Conservation (phyloP, 2,888 invertebrate genomes). For the Hypselothyrea guttata region DNA sequence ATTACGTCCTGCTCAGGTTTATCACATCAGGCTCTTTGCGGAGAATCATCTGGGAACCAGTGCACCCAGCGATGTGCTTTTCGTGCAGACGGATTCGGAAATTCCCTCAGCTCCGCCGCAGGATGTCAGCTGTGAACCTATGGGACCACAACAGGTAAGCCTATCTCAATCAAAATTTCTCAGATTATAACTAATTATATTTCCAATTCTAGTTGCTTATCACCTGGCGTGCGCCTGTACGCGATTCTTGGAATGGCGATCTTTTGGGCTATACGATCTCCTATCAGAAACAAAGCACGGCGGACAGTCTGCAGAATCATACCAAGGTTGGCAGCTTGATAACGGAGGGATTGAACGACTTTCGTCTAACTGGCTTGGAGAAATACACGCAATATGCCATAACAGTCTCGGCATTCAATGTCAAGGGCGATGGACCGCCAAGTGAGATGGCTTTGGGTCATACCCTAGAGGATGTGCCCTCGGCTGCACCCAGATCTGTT, state of each 20-base stretch:
- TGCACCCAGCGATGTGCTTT: constrained; percentile 84
- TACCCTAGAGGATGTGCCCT: constrained; percentile 85
- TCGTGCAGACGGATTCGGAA: constrained; percentile 84
- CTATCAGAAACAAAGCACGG: constrained; percentile 83
- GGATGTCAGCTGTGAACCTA: constrained; percentile 86
- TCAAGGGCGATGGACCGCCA: constrained; percentile 90
- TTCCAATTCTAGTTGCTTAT: constrained; percentile 85
- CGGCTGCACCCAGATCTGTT: constrained; percentile 86
- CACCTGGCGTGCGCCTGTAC: constrained; percentile 89
- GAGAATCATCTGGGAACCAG: constrained; percentile 86
- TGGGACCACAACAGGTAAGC: constrained; percentile 85
- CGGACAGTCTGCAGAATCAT: constrained; percentile 74
- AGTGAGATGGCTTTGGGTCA: constrained; percentile 85
- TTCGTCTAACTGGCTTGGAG: constrained; percentile 86
- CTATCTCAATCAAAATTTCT: background rate
- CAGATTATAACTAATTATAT: rapidly evolving
- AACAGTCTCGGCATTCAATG: constrained; percentile 90
- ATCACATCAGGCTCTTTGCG: constrained; percentile 85
- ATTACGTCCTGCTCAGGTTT: constrained; percentile 85
- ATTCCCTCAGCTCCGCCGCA: constrained; percentile 88
- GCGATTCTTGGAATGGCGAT: constrained; percentile 89
- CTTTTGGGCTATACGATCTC: constrained; percentile 88
- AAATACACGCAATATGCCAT: constrained; percentile 92
- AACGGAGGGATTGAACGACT: constrained; percentile 84
- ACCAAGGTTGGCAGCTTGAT: constrained; percentile 82